These are phyloP conservation scores for Hirtodrosophila histrioides DNA, from an alignment of 2,888 invertebrate species.

Conservation along the genomic window DNA sequence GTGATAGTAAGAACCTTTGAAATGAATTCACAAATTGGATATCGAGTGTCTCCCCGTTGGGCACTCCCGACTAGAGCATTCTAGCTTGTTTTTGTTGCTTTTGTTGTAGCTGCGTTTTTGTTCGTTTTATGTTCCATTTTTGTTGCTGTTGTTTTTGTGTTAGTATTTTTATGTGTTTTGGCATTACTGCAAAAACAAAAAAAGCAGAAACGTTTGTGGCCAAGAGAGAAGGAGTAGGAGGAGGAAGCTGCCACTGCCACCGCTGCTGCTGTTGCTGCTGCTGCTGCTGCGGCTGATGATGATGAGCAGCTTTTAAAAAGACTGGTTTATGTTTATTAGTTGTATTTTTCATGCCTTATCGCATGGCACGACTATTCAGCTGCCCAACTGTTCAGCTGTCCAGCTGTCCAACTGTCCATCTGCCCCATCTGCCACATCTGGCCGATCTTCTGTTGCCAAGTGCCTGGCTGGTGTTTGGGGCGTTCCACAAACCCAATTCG, in stretches of 20 bases:
- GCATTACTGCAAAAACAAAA: constrained; percentile 44
- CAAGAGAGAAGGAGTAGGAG: constrained; percentile 38
- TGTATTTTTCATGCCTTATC: constrained; percentile 76
- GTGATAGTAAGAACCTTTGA: too few relatives aligned
- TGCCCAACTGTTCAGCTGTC: constrained; percentile 1
- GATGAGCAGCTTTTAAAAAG: constrained; percentile 80
- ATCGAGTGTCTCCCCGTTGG: too few relatives aligned
- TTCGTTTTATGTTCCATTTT: constrained; percentile 66
- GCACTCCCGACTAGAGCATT: too few relatives aligned
- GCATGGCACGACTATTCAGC: constrained; percentile 39
- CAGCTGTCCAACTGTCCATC: too few relatives aligned
- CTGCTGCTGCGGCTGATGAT: constrained; percentile 51
- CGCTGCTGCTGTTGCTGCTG: constrained; percentile 15
- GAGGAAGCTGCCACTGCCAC: constrained; percentile 22
- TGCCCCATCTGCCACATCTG: not conserved
- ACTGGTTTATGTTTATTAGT: constrained; percentile 80
- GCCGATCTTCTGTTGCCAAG: constrained; percentile 30
- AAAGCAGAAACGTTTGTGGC: constrained; percentile 17
- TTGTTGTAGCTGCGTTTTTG: constrained; percentile 38
- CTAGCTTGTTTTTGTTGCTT: constrained; percentile 12
- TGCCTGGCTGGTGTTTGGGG: constrained; percentile 27
- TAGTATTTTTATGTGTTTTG: constrained; percentile 75
- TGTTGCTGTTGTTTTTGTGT: constrained; percentile 39
- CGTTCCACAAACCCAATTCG: constrained; percentile 40
- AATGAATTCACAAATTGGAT: too few relatives aligned